Conservation (phyloP, 2,888 invertebrate species). For the Mylabris sibirica region DNA sequence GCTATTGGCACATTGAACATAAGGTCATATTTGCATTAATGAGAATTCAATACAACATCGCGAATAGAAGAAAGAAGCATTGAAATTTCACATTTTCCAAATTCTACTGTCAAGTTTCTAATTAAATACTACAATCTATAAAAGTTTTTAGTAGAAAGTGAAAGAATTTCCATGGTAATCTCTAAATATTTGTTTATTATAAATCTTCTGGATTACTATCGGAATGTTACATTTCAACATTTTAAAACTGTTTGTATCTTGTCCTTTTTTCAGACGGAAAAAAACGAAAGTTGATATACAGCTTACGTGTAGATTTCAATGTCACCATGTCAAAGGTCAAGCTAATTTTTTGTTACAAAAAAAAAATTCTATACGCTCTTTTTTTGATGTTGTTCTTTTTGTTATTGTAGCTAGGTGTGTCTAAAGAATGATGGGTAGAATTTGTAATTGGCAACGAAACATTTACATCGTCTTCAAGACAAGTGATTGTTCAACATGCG, state of each 20-base stretch:
- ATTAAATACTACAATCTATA: neutral
- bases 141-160: neutral
- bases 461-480: conserved; percentile 9
- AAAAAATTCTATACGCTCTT: neutral
- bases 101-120: conserved; percentile 11
- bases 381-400: neutral
- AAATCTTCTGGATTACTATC: neutral
- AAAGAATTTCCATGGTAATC: conserved; percentile 2
- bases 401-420: neutral
- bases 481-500: conserved; percentile 10
- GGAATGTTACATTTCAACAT: conserved; percentile 6
- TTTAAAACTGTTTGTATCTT: neutral
- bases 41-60: neutral
- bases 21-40: conserved; percentile 11
- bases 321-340: conserved; percentile 36
- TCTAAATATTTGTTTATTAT: neutral
- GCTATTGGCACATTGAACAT: conserved; percentile 12
- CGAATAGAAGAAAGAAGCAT: neutral
- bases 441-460: neutral
- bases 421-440: neutral
- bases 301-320: conserved; percentile 40
- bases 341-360: neutral
- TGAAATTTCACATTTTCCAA: conserved; percentile 12
- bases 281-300: conserved; percentile 42
- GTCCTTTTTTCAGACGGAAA: neutral